Evolutionary conservation across 2,113 vertebrate genomes (phyloP), one percentile per base, ranked within the genome.

Genomic region (Dipodomys spectabilis): DNA sequence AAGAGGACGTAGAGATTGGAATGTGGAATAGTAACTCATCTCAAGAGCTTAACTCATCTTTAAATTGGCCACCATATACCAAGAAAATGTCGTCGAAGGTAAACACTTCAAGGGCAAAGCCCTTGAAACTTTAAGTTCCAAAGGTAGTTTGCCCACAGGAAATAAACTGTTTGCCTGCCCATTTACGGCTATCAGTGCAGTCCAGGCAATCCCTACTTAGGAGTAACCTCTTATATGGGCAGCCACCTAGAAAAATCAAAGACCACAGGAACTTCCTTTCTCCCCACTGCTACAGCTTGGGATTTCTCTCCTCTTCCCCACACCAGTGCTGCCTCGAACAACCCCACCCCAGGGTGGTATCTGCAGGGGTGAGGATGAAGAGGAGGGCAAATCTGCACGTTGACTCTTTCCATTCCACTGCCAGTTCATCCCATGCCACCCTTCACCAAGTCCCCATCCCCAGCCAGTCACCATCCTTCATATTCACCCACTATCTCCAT

Each of bases 1-100:
- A 99, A 74, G 99, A 99, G 81, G 99, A 99, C 95, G 99, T 99
- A 0, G 99, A 99, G 98, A 99, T 99, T 68, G 99, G 99, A 95
- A 99, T 99, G 99, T 99, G 99, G 99, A 99, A 98, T 96, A 99
- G 99, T 96, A 97, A 97, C 97, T 97, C 98, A 39, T 99, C 98
- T 94, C 99, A 99, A 97, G 99, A 99, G 96, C 98, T 98, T 73
- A 99, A 97, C 97, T 96, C 99, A 22, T 98, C 99, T 88, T 98
- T 98, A 96, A 99, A 99, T 97, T 99, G 99, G 99, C 97, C 98
- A 82, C 98, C 98, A 44, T 99, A 99, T 96, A 98, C 98, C 97
- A 99, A 99, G 95, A 99, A 99, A 97, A 98, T 98, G 97, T 98
- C 99, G 96, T 98, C 98, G 71, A 99, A 99, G 99, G 99, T 99